These are phyloP conservation scores for Coluber constrictor DNA, from an alignment of 2,797 vertebrate genomes.

Conservation along the genomic window DNA sequence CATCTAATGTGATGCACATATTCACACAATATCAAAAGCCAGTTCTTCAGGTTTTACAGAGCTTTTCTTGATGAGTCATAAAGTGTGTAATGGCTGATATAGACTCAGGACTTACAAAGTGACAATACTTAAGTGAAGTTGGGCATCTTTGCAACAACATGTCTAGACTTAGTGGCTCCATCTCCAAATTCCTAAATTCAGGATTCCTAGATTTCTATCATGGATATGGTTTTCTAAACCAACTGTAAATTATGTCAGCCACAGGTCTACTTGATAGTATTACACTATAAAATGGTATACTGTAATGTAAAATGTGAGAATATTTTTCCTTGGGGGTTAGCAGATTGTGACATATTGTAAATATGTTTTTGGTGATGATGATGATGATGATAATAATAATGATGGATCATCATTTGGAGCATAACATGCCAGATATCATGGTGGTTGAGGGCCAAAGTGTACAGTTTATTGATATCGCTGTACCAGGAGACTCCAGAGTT, in stretches of 20 bases:
- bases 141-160: not conserved
- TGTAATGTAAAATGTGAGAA: not conserved
- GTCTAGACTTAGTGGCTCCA: not conserved
- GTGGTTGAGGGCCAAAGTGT: no score
- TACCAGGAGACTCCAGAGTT: no score
- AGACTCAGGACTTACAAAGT: not conserved
- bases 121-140: not conserved
- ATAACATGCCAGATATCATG: no score
- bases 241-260: not conserved
- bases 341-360: not conserved
- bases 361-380: no score
- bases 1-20: not conserved
- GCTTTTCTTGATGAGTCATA: not conserved
- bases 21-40: not conserved
- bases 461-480: no score
- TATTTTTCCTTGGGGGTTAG: not conserved
- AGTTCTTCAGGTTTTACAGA: not conserved
- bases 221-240: not conserved
- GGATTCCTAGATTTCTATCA: conserved; percentile 2
- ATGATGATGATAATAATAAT: no score
- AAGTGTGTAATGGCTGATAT: not conserved
- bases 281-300: not conserved
- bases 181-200: conserved; percentile 4
- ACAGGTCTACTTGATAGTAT: not conserved
- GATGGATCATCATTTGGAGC: no score